Conservation (phyloP, 2,797 vertebrate species). For the Catharus ustulatus region DNA sequence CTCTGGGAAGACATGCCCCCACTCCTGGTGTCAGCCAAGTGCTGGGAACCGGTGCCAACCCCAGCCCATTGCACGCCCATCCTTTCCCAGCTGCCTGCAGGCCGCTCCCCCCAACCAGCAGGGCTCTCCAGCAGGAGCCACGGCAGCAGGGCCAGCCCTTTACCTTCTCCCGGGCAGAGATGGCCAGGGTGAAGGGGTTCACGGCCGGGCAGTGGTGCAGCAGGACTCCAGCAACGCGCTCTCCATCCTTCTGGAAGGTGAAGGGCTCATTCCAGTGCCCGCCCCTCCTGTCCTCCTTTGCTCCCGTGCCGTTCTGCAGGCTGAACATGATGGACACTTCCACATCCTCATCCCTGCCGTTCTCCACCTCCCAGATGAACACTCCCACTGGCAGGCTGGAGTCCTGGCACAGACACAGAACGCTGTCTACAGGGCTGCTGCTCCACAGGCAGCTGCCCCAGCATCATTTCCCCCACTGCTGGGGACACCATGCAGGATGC, state of each 20-base stretch:
- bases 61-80: accelerated
- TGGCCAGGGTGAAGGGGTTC: slow-evolving; percentile 90
- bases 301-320: slow-evolving; percentile 87
- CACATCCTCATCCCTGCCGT: slow-evolving; percentile 83
- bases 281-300: slow-evolving; percentile 82
- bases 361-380: slow-evolving; percentile 95
- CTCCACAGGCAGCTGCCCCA: background rate
- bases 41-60: accelerated
- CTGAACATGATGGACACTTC: slow-evolving; percentile 97
- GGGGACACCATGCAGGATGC: accelerated
- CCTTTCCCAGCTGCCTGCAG: background rate
- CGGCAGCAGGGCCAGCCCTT: background rate
- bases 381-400: slow-evolving; percentile 91
- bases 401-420: slow-evolving; percentile 79
- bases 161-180: slow-evolving; percentile 86
- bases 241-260: slow-evolving; percentile 79
- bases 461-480: background rate
- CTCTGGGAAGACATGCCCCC: background rate
- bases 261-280: slow-evolving; percentile 97
- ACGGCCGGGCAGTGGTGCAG: slow-evolving; percentile 84
- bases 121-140: background rate
- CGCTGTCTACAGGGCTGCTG: accelerated
- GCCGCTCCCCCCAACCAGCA: background rate
- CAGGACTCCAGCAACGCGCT: slow-evolving; percentile 84
- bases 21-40: accelerated